Base-by-base conservation (phyloP, 2,888 invertebrate genomes). In the Camponotus fellah region DNA sequence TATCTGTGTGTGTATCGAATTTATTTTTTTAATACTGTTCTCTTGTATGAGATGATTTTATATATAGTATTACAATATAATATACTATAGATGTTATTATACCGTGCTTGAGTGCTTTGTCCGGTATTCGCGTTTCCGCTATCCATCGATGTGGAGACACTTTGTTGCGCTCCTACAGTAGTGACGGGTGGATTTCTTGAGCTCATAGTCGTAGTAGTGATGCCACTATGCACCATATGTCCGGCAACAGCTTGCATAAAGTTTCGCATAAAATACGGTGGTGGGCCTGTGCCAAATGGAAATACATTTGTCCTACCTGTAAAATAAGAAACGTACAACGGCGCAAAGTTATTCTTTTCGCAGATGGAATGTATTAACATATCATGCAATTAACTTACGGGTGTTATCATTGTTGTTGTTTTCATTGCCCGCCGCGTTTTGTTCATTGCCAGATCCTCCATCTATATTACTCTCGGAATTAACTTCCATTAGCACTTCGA, bases 401-500 rank as follows among this genome's bases (percentile, higher is more conserved):
- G 82, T 83, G 82, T 88, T 86, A 80, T 88, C 89, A 68, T 89
- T 92, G 74, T 90, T 92, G 82, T 90, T 91, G 56, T 89, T 85
- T 71, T 85, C 89, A 82, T 89, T 91, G 37, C 89, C 91, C 69
- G 86, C 85, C 82, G 91, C 92, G 85, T 74, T 84, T 79, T 91
- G 93, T 81, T 93, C 93, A 82, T 85, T 92, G 58, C 91, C 91
- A 66, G 87, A 56, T 32, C 92, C 89, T 69, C 92, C 90, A 77
- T 95, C 95, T 89, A 95, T 94, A 83, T 94, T 93, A 92, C 95
- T 95, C 91, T 95, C 95, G 32, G 96, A 95, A 65, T 95, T 95
- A 76, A 96, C 95, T 92, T 96, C 96, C 96, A 97, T 96, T 90
- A 96, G 95, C 85, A 97, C 96, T 89, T 96, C 96, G 82, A 96